Conservation (phyloP, 1,140 invertebrate genomes). For the Heliothis virescens region DNA sequence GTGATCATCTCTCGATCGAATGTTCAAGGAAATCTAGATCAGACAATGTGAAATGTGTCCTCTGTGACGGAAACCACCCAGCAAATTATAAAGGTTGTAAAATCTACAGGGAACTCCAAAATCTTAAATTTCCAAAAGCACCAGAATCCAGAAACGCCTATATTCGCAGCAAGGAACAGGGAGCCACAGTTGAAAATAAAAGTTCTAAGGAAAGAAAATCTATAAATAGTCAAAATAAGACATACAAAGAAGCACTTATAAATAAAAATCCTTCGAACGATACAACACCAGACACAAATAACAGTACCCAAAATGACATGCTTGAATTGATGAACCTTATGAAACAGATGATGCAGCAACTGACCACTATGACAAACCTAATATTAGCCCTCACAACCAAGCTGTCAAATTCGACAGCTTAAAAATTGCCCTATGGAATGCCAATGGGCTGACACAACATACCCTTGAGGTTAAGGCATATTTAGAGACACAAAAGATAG, state of each 20-base stretch:
- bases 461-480: conserved; percentile 41
- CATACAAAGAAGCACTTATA: background rate
- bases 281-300: conserved; percentile 2
- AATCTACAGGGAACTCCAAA: conserved; percentile 41
- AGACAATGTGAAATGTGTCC: background rate
- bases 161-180: too few relatives aligned
- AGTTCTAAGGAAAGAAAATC: background rate
- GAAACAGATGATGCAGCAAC: conserved; percentile 45
- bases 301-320: conserved; percentile 3
- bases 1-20: background rate
- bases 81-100: conserved; percentile 36
- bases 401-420: conserved; percentile 31
- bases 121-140: background rate
- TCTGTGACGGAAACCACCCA: conserved; percentile 48
- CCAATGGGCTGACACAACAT: conserved; percentile 50
- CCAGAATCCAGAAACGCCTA: background rate
- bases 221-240: background rate
- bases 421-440: conserved; percentile 51
- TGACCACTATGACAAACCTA: conserved; percentile 39
- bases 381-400: conserved; percentile 17
- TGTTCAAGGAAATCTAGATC: background rate
- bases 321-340: conserved; percentile 18
- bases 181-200: too few relatives aligned
- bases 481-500: conserved; percentile 36
- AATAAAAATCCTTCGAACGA: conserved; percentile 1